These are phyloP conservation scores for Melanotus villosus DNA, from an alignment of 2,888 invertebrate genomes.

Conservation along the genomic window DNA sequence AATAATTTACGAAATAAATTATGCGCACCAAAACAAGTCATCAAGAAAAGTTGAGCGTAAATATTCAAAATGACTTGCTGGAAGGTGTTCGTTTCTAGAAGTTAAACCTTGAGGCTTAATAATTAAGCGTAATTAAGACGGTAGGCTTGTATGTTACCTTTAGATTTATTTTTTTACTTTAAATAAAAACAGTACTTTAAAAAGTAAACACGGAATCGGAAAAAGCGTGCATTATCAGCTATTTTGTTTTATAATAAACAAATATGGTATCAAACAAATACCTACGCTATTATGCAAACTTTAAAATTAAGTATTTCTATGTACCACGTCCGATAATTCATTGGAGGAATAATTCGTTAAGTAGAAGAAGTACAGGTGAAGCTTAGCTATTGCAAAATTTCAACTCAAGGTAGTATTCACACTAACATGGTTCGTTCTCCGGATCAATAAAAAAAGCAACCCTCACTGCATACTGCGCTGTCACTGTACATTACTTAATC, in stretches of 20 bases:
- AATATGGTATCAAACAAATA: neutral
- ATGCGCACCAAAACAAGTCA: neutral
- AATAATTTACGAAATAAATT: neutral
- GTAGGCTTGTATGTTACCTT: neutral
- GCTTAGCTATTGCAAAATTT: no score
- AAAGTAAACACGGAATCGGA: constrained; percentile 2
- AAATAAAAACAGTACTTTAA: neutral
- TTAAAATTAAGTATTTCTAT: neutral
- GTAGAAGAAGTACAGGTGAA: no score
- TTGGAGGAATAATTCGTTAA: no score
- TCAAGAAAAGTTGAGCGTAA: neutral
- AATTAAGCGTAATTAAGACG: constrained; percentile 10
- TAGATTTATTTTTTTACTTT: constrained; percentile 1
- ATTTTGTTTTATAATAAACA: constrained; percentile 4
- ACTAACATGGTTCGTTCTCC: neutral
- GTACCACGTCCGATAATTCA: no score
- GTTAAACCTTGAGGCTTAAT: neutral
- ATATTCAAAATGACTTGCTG: constrained; percentile 16
- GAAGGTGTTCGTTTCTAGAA: neutral
- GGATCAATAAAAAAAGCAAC: constrained; percentile 12
- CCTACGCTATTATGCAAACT: neutral
- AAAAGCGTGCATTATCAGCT: constrained; percentile 16
- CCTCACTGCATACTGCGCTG: constrained; percentile 9
- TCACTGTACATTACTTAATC: constrained; percentile 17
- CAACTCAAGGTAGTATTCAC: neutral